These are phyloP conservation scores for Cettia cetti DNA, from an alignment of 2,113 vertebrate species.

Conservation along the genomic window DNA sequence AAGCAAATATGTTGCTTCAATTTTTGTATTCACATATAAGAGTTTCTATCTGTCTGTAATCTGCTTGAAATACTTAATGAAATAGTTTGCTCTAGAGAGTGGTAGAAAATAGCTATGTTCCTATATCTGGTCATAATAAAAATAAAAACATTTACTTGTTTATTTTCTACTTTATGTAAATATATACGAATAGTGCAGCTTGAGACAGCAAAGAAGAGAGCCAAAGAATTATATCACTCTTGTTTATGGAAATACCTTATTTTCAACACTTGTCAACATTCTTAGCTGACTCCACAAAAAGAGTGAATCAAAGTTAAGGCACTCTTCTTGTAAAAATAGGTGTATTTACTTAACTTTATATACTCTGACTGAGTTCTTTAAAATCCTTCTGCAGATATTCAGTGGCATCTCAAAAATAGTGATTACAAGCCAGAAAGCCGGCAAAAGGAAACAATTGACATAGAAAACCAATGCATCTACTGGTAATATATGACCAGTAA, in stretches of 20 bases:
- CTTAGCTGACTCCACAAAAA: background rate
- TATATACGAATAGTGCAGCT: background rate
- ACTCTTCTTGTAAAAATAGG: background rate
- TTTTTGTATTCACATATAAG: background rate
- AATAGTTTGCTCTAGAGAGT: background rate
- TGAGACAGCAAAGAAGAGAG: background rate
- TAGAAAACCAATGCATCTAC: background rate
- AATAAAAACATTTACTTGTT: background rate
- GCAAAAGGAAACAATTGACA: background rate
- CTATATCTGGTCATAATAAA: background rate
- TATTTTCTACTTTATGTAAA: background rate
- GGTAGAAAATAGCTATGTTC: background rate
- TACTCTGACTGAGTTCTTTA: background rate
- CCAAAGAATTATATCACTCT: background rate
- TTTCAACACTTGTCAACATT: background rate
- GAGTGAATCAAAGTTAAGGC: background rate
- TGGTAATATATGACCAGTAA: background rate
- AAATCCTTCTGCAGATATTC: background rate
- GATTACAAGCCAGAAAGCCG: background rate
- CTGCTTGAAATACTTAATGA: background rate
- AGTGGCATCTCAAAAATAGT: background rate
- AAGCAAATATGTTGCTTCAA: background rate
- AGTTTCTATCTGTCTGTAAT: background rate
- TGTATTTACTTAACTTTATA: background rate
- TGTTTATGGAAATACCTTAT: background rate